Conservation (phyloP, 2,113 vertebrate genomes). For the Semnornis frantzii region DNA sequence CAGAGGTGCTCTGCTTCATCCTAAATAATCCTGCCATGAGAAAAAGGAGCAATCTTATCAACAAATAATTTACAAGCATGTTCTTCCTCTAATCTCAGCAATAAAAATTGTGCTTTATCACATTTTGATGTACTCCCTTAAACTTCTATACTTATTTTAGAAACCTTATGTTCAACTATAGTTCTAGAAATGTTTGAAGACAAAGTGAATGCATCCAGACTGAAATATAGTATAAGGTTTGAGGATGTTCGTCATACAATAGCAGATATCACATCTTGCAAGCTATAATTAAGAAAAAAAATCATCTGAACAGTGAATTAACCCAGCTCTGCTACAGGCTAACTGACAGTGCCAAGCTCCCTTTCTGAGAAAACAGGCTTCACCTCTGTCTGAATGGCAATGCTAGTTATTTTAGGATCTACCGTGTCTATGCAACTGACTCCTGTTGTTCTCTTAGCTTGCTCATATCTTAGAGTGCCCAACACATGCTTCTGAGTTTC, state of each 20-base stretch:
- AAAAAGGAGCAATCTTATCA: background rate
- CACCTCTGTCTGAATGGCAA: background rate
- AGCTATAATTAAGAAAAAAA: background rate
- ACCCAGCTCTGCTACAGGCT: background rate
- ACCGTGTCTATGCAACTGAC: background rate
- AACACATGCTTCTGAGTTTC: background rate
- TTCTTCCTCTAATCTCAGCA: background rate
- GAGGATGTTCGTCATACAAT: rapidly evolving
- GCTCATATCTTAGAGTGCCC: background rate
- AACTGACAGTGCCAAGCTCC: background rate
- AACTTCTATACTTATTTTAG: background rate
- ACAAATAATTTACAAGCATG: background rate
- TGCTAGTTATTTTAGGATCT: background rate
- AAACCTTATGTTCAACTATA: background rate
- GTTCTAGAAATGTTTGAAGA: background rate
- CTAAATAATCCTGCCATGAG: background rate
- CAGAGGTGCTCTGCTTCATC: background rate
- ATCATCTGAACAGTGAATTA: background rate
- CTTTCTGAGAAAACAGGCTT: background rate
- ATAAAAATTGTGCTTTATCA: background rate
- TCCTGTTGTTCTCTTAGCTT: background rate
- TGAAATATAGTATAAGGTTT: rapidly evolving
- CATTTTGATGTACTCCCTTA: background rate
- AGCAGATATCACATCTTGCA: background rate
- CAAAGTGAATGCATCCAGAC: background rate